phyloP scores from a whole-genome alignment of 2,888 invertebrate genomes.

The Mimachlamys varia region DNA sequence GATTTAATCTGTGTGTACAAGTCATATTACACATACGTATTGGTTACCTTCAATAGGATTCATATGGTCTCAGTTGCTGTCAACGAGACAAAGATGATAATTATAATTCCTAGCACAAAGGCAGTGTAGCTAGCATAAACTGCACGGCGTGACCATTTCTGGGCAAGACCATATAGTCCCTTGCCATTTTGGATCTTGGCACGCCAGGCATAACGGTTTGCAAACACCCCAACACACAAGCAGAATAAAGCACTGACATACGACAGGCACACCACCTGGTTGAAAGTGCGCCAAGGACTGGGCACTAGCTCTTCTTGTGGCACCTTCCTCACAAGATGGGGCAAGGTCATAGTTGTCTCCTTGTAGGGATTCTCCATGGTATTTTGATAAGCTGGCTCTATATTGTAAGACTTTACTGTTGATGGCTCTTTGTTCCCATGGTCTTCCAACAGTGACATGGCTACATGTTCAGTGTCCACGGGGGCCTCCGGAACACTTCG shows the following conservation, averaged over 20 bases:
- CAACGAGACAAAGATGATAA: constrained; percentile 60
- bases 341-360: constrained; percentile 74
- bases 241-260: constrained; percentile 70
- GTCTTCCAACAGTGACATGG: constrained; percentile 62
- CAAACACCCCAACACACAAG: constrained; percentile 69
- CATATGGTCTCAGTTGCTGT: not conserved
- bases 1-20: not conserved
- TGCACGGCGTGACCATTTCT: constrained; percentile 70
- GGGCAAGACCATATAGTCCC: constrained; percentile 75
- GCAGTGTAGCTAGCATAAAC: constrained; percentile 71
- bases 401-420: constrained; percentile 55
- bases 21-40: not conserved
- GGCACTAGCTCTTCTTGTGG: constrained; percentile 74
- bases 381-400: constrained; percentile 70
- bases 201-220: constrained; percentile 68
- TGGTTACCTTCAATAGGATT: not conserved
- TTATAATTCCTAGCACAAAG: constrained; percentile 62
- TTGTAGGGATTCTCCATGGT: constrained; percentile 74
- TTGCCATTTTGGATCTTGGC: constrained; percentile 73
- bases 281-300: constrained; percentile 71
- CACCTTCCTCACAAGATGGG: constrained; percentile 70
- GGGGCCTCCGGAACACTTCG: constrained; percentile 49
- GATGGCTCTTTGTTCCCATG: constrained; percentile 53
- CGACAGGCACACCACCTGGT: constrained; percentile 70
- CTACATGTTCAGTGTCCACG: constrained; percentile 54